phyloP scores from a whole-genome alignment of 1,140 invertebrate species.

The Calephelis virginiensis region DNA sequence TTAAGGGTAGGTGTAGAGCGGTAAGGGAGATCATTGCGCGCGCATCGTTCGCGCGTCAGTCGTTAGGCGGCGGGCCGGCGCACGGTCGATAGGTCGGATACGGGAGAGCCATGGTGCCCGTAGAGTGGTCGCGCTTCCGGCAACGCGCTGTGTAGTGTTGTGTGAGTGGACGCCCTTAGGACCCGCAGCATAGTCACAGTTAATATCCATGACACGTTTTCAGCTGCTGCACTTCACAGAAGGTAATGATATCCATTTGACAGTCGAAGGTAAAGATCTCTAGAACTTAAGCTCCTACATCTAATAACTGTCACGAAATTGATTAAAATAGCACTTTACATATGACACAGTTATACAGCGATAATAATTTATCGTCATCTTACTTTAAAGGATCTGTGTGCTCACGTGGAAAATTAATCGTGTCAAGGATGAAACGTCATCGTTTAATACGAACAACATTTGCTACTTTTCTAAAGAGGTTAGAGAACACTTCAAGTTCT shows the following conservation, averaged over 20 bases:
- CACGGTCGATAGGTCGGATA: constrained; percentile 69
- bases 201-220: constrained; percentile 34
- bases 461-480: neutral
- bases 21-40: constrained; percentile 51
- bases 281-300: neutral
- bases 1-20: constrained; percentile 32
- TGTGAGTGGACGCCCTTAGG: constrained; percentile 42
- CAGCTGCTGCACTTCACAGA: constrained; percentile 7
- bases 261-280: neutral
- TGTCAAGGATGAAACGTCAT: constrained; percentile 3
- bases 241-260: constrained; percentile 3
- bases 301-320: neutral
- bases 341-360: constrained; percentile 1
- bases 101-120: constrained; percentile 59
- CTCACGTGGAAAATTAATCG: constrained; percentile 1
- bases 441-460: neutral
- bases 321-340: neutral
- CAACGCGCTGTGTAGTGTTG: constrained; percentile 53
- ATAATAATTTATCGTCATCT: neutral
- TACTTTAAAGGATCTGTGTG: neutral
- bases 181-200: constrained; percentile 44
- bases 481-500: neutral
- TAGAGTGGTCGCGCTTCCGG: constrained; percentile 55
- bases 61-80: constrained; percentile 70
- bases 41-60: constrained; percentile 69